These are phyloP conservation scores for Ochotona princeps DNA, from an alignment of 2,113 vertebrate species.

Conservation along the genomic window DNA sequence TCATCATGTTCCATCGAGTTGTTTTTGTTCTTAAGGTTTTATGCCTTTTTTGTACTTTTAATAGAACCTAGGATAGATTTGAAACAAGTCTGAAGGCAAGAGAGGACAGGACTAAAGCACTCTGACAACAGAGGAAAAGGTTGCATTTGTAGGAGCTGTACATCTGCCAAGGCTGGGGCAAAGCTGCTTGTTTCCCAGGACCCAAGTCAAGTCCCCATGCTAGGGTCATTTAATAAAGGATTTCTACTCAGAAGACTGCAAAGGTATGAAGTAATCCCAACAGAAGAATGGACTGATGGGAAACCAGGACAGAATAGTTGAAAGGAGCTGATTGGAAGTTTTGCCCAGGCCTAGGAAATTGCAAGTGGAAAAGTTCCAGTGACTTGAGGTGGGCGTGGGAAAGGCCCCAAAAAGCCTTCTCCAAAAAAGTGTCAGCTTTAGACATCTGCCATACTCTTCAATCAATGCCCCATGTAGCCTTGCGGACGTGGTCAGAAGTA, in stretches of 20 bases:
- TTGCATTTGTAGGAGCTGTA: not conserved
- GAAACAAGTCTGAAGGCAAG: not conserved
- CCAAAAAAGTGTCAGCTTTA: conserved; percentile 1
- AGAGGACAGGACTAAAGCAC: not conserved
- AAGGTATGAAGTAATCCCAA: conserved; percentile 19
- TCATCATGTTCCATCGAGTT: conserved; percentile 13
- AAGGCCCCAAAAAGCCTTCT: not conserved
- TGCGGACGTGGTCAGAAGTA: not conserved
- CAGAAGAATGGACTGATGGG: conserved; percentile 3
- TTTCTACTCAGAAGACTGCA: not conserved
- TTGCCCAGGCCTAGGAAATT: conserved; percentile 20
- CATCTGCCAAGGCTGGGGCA: not conserved
- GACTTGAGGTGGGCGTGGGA: not conserved
- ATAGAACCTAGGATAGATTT: not conserved
- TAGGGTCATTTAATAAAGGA: conserved; percentile 2
- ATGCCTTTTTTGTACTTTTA: not conserved
- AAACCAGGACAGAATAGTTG: conserved; percentile 20
- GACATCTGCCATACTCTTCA: not conserved
- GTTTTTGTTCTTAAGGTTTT: conserved; percentile 43
- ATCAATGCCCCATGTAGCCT: not conserved
- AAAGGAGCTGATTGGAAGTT: not conserved
- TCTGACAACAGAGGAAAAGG: conserved; percentile 11
- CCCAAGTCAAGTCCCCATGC: not conserved
- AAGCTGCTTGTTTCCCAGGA: conserved; percentile 19
- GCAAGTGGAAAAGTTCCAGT: not conserved